Percentiles rank a stretch among this genome's conserved stretches.
phyloP scores from a whole-genome alignment of 2,888 invertebrate species.

The Folsomia candida region DNA sequence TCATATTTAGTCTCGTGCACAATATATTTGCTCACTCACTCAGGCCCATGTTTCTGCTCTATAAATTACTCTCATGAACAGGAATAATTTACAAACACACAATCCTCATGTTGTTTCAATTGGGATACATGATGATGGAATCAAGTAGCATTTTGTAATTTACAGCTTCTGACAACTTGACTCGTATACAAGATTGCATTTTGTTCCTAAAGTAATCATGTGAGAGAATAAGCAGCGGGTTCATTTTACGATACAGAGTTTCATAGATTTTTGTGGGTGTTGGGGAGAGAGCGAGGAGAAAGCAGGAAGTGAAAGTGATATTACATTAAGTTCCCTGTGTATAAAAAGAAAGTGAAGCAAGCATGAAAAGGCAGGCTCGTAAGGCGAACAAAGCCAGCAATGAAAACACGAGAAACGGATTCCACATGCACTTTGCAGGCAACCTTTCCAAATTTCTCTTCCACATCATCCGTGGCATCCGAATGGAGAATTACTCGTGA shows the following conservation, averaged over 20 bases:
- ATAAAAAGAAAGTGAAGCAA: background rate
- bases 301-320: slow-evolving; percentile 1
- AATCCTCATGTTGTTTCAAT: too few species aligned
- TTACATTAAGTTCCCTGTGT: background rate
- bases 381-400: background rate
- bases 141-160: too few species aligned
- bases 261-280: background rate
- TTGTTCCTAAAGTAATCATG: too few species aligned
- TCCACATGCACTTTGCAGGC: background rate
- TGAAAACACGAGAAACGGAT: background rate
- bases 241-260: background rate
- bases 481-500: slow-evolving; percentile 17
- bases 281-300: background rate
- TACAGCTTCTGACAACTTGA: too few species aligned
- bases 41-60: background rate
- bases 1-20: background rate
- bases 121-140: too few species aligned
- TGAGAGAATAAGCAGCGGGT: too few species aligned
- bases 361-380: background rate
- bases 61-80: background rate
- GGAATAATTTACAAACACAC: too few species aligned
- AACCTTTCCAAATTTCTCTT: slow-evolving; percentile 2
- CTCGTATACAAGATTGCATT: too few species aligned
- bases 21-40: background rate
- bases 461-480: slow-evolving; percentile 12